Percentiles rank a stretch among this genome's conserved stretches.
Evolutionary conservation across 2,888 invertebrate genomes (phyloP).

Genomic region (Poecilus cupreus): DNA sequence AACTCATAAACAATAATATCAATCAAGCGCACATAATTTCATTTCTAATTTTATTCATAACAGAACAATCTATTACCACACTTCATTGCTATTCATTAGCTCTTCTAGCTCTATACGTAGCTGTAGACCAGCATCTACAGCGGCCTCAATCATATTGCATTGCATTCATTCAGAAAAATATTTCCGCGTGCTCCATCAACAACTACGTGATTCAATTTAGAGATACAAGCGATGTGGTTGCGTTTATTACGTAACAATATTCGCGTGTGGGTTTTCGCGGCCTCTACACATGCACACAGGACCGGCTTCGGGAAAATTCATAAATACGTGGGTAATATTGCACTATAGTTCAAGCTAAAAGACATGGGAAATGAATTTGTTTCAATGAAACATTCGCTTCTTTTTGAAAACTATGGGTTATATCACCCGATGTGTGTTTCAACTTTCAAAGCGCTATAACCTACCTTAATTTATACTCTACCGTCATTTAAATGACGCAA

Average conservation of each 20-base stretch:
- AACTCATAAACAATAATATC: slow-evolving; percentile 29
- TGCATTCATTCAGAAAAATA: slow-evolving; percentile 14
- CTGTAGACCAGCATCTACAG: too few relatives aligned
- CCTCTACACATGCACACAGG: background rate
- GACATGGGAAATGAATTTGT: too few relatives aligned
- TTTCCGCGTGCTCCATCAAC: slow-evolving; percentile 20
- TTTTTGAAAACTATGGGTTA: too few relatives aligned
- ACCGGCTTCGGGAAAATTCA: too few relatives aligned
- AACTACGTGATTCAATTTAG: slow-evolving; percentile 6
- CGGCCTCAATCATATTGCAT: slow-evolving; percentile 14
- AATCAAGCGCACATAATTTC: background rate
- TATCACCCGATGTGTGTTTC: too few relatives aligned
- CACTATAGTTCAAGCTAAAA: too few relatives aligned
- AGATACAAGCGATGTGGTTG: slow-evolving; percentile 7
- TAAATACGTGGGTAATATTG: too few relatives aligned
- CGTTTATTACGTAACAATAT: slow-evolving; percentile 33
- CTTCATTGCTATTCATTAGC: slow-evolving; percentile 9
- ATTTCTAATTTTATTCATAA: background rate
- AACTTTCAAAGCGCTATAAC: too few relatives aligned
- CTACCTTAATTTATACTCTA: too few relatives aligned
- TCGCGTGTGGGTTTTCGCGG: slow-evolving; percentile 16
- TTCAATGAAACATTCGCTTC: too few relatives aligned
- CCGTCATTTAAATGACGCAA: too few relatives aligned
- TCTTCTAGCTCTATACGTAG: background rate
- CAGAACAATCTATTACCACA: background rate